Base-by-base conservation (phyloP, 2,888 invertebrate species). In the Ariolimax columbianus region DNA sequence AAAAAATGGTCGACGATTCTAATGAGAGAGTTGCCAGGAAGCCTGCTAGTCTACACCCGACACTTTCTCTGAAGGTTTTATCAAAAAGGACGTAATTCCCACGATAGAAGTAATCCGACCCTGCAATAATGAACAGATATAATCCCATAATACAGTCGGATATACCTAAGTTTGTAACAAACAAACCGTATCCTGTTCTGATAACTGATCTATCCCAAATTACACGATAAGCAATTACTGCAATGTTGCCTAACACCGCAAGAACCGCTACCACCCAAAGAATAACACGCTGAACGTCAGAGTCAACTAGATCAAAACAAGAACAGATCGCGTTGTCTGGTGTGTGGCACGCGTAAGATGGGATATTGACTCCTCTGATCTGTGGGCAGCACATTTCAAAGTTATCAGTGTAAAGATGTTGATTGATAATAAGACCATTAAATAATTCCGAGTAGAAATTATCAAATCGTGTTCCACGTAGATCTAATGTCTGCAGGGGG, bases 1-100 rank as follows among this genome's bases (percentile, higher is more conserved):
- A 93, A 81, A 96, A 95, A 86, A 96, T 91, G 0, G 96, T 96
- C 0, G 96, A 96, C 4, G 95, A 95, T 91, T 96, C 96, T 86
- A 95, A 95, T 83, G 96, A 96, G 36, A 90, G 30, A 3, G 89
- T 88, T 3, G 90, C 68, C 89, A 89, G 89, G 14, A 68, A 68
- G 11, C 68, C 68, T 26, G 68, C 68, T 19, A 68, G 17, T 36
- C 14, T 68, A 17, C 68, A 68, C 6, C 33, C 68, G 17, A 36
- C 17, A 36, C 68, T 36, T 33, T 33, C 36, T 36, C 68, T 68
- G 36, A 33, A 68, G 68, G 1, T 68, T 19, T 68, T 68, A 36
- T 68, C 36, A 68, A 36, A 36, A 17, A 68, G 68, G 36, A 68
- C 68, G 23, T 68, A 68, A 33, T 19, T 30, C 36, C 14, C 68